These are phyloP conservation scores for Acromyrmex heyeri DNA, from an alignment of 1,140 invertebrate species.

Conservation along the genomic window DNA sequence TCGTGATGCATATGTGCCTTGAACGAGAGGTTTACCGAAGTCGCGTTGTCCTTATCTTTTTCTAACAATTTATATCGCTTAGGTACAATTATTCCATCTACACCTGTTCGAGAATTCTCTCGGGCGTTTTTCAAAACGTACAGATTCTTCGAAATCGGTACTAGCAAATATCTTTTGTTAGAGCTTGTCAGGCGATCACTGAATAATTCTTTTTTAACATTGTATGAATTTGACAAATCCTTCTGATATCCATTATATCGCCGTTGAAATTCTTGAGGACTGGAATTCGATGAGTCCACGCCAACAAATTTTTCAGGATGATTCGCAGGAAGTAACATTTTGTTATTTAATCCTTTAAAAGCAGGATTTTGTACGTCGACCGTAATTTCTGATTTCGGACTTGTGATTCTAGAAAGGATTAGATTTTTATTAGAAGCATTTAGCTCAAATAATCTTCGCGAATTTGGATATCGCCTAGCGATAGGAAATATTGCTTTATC, in stretches of 20 bases:
- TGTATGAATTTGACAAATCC: background rate
- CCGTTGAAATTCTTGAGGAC: background rate
- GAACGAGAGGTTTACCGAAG: background rate
- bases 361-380: background rate
- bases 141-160: constrained; percentile 40
- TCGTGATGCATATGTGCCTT: constrained; percentile 32
- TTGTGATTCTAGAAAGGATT: background rate
- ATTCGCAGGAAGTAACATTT: background rate
- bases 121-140: constrained; percentile 15
- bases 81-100: background rate
- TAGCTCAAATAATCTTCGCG: background rate
- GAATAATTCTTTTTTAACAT: background rate
- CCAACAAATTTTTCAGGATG: background rate
- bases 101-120: background rate
- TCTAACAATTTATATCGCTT: background rate
- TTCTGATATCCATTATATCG: background rate
- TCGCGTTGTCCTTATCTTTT: background rate
- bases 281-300: background rate
- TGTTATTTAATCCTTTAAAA: background rate
- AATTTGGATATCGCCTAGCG: background rate
- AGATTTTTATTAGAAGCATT: constrained; percentile 2
- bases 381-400: background rate
- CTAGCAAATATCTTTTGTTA: constrained; percentile 5
- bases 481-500: background rate
- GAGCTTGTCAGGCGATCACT: background rate